Conservation (phyloP, 1,140 invertebrate genomes). For the Pararge aegeria region DNA sequence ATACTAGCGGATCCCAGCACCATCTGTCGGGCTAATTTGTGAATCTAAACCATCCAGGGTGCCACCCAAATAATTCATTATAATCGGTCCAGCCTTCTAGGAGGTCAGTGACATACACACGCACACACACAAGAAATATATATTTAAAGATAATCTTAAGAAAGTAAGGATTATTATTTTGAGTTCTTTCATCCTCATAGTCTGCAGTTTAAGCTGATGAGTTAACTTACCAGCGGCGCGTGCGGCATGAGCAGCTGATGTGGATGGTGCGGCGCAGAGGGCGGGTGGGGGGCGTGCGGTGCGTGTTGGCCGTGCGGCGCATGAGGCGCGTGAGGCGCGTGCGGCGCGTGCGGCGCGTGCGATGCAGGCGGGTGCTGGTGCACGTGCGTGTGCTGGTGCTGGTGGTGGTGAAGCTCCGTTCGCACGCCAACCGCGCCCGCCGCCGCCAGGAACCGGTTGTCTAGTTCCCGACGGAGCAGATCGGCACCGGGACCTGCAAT, state of each 20-base stretch:
- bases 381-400: slow-evolving; percentile 94
- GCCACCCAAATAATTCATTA: no score
- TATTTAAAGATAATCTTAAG: no score
- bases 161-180: no score
- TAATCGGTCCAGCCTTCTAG: no score
- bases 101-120: no score
- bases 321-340: slow-evolving; percentile 80
- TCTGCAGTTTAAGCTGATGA: no score
- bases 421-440: slow-evolving; percentile 80
- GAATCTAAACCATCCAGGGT: no score
- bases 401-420: slow-evolving; percentile 94
- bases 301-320: slow-evolving; percentile 82
- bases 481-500: slow-evolving; percentile 83
- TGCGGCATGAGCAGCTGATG: slow-evolving; percentile 72
- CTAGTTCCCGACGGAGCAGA: slow-evolving; percentile 93
- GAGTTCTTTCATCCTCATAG: no score
- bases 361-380: slow-evolving; percentile 87
- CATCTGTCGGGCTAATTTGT: no score
- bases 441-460: slow-evolving; percentile 90
- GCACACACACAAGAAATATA: no score
- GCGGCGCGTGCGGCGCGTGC: slow-evolving; percentile 70
- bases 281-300: slow-evolving; percentile 52
- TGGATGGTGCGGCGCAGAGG: slow-evolving; percentile 56
- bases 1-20: no score
- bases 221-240: slow-evolving; percentile 65